Base-by-base conservation (phyloP, 2,797 vertebrate genomes). In the Chaetodon trifasciatus region DNA sequence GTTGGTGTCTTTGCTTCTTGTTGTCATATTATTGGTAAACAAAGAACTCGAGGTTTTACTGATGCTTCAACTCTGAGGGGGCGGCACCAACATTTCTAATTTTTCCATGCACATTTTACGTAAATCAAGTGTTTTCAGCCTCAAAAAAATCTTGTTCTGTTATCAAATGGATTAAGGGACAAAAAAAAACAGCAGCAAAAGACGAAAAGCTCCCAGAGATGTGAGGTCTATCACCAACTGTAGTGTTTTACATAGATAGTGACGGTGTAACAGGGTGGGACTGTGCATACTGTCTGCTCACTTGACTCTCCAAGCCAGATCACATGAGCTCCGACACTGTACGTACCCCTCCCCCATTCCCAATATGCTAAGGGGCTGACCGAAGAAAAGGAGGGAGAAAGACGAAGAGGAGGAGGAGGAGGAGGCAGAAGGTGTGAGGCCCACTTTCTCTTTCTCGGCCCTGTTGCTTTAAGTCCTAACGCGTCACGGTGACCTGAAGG, bases 291-390 rank as follows among this genome's bases (percentile, higher is more conserved):
- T 78, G 71, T 75, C 35, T 79, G 80, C 68, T 78, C 28, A 35
- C 80, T 88, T 66, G 61, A 80, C 82, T 86, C 77, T 76, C 70
- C 61, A 78, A 76, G 88, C 82, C 83, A 74, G 83, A 81, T 94
- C 90, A 92, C 88, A 89, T 86, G 85, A 85, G 81, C 82, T 88
- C 84, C 79, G 62, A 79, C 90, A 90, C 87, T 90, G 90, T 89
- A 92, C 50, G 9, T 37, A 79, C 88, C 90, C 91, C 64, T 83
- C 90, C 91, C 86, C 91, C 92, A 81, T 0, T 71, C 62, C 61
- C 77, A 79, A 50, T 64, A 76, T 47, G 70, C 55, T 40, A 44
- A 82, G 76, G 73, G 71, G 82, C 60, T 53, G 76, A 83, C 73
- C 74, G 78, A 72, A 81, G 67, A 79, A 84, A 88, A 78, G 66